A percentile compares a stretch with the other conserved stretches of the same genome.
Evolutionary conservation across 1,140 invertebrate genomes (phyloP).

Genomic region (Orchestia grillus): DNA sequence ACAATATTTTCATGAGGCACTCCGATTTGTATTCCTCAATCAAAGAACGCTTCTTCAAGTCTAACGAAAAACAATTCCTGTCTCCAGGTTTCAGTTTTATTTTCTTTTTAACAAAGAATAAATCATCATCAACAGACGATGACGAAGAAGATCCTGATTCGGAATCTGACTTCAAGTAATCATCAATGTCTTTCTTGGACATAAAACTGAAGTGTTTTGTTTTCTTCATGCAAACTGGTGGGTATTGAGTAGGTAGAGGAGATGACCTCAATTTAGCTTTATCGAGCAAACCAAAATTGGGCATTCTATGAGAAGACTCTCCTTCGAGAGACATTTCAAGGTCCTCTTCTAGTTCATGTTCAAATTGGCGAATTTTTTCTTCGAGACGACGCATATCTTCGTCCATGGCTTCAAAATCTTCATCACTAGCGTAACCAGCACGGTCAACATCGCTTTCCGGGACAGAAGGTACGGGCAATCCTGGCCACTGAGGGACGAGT

Average conservation of each 20-base stretch:
- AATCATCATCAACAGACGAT: slow-evolving; percentile 57
- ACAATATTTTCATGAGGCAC: slow-evolving; percentile 41
- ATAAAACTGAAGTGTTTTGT: slow-evolving; percentile 67
- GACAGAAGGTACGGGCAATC: slow-evolving; percentile 54
- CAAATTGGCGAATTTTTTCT: slow-evolving; percentile 66
- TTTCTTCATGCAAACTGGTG: slow-evolving; percentile 57
- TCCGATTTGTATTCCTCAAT: slow-evolving; percentile 17
- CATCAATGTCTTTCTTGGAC: slow-evolving; percentile 51
- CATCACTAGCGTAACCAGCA: slow-evolving; percentile 62
- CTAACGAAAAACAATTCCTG: slow-evolving; percentile 62
- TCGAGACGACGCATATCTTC: slow-evolving; percentile 66
- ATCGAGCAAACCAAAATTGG: slow-evolving; percentile 39
- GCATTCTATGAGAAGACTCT: neutral
- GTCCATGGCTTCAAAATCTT: slow-evolving; percentile 66
- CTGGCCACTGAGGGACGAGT: slow-evolving; percentile 62
- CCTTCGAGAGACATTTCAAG: slow-evolving; percentile 6
- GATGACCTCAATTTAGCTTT: slow-evolving; percentile 50
- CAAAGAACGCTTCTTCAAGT: slow-evolving; percentile 46
- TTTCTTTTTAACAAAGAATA: slow-evolving; percentile 64
- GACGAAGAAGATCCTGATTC: slow-evolving; percentile 60
- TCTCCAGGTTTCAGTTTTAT: slow-evolving; percentile 64
- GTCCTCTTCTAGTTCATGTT: slow-evolving; percentile 56
- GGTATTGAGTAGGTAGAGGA: slow-evolving; percentile 60
- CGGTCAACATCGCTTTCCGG: slow-evolving; percentile 61
- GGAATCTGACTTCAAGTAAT: slow-evolving; percentile 56